Percentiles rank a stretch among this genome's conserved stretches.
phyloP scores from a whole-genome alignment of 1,140 invertebrate species.

The Tenebrio molitor region DNA sequence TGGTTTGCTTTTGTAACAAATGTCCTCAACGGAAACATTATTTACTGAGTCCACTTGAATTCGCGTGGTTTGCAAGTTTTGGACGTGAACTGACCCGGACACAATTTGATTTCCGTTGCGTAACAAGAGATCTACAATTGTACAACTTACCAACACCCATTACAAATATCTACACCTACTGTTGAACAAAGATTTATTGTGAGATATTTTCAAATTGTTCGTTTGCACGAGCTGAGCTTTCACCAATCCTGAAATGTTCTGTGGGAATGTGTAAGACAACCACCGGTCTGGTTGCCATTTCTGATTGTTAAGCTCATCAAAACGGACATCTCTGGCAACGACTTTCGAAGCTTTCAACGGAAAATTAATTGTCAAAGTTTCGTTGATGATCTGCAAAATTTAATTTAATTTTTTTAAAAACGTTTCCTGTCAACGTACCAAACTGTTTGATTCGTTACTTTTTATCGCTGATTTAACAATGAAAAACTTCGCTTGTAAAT shows the following conservation, averaged over 20 bases:
- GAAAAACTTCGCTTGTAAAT: too few species aligned
- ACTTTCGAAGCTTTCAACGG: constrained; percentile 47
- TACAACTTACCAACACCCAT: background rate
- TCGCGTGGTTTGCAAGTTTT: background rate
- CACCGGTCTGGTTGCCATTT: constrained; percentile 55
- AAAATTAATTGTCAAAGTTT: constrained; percentile 45
- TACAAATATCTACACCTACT: constrained; percentile 45
- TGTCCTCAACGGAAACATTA: background rate
- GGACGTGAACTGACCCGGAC: background rate
- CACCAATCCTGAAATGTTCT: constrained; percentile 54
- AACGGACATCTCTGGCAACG: constrained; percentile 42
- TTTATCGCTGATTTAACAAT: too few species aligned
- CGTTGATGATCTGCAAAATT: too few species aligned
- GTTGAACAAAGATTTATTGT: constrained; percentile 48
- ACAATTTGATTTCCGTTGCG: constrained; percentile 44
- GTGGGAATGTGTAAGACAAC: constrained; percentile 54
- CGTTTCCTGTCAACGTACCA: too few species aligned
- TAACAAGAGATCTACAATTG: constrained; percentile 53
- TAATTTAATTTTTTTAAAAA: too few species aligned
- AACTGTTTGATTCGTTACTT: too few species aligned
- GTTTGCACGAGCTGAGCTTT: constrained; percentile 43
- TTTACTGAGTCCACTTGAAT: background rate
- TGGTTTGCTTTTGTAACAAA: background rate
- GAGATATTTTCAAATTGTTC: constrained; percentile 43
- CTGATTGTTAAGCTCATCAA: constrained; percentile 52